These are phyloP conservation scores for Emydoidea blandingii DNA, from an alignment of 2,797 vertebrate genomes.

Conservation along the genomic window DNA sequence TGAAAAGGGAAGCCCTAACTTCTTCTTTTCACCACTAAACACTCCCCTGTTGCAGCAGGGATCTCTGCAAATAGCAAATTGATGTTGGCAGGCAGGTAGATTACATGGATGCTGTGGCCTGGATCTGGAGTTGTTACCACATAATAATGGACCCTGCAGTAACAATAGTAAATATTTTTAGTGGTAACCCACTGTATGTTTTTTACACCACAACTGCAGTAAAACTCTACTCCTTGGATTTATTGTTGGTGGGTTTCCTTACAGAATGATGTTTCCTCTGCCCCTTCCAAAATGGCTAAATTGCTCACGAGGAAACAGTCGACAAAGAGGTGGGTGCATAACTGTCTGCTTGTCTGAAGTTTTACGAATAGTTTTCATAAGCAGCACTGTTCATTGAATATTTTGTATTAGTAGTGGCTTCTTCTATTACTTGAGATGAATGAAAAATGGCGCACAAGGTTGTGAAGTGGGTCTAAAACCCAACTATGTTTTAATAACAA, in stretches of 20 bases:
- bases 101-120: neutral
- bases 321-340: neutral
- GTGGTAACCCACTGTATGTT: neutral
- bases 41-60: neutral
- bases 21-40: neutral
- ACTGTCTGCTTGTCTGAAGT: neutral
- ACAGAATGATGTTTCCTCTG: neutral
- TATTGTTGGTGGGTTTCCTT: neutral
- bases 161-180: neutral
- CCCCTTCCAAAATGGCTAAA: neutral
- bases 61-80: neutral
- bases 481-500: neutral
- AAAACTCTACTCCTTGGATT: neutral
- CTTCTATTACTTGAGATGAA: neutral
- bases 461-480: neutral
- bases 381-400: neutral
- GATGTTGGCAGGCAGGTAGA: neutral
- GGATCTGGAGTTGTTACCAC: neutral
- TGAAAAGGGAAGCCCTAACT: neutral
- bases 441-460: neutral
- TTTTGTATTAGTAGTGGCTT: neutral
- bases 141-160: neutral
- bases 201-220: neutral
- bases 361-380: neutral
- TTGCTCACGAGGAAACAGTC: neutral